Conservation (phyloP, 2,797 vertebrate species). For the Sebastes diploproa region DNA sequence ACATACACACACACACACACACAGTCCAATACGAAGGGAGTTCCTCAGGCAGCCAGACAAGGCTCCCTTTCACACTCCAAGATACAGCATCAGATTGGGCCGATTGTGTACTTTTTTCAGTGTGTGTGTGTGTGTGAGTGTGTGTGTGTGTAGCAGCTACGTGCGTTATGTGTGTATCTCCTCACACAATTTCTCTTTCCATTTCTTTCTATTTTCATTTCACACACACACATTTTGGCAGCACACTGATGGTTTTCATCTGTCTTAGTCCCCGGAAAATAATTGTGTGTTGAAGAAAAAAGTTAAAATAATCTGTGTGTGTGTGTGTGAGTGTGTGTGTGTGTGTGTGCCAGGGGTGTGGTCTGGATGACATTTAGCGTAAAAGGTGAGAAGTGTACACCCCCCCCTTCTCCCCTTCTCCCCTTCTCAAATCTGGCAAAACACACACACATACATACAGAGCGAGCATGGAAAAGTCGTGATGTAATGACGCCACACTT, state of each 20-base stretch:
- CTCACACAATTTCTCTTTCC: constrained; percentile 40
- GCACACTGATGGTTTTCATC: constrained; percentile 19
- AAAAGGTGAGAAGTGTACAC: constrained; percentile 80
- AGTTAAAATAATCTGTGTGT: constrained; percentile 6
- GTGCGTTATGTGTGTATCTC: constrained; percentile 25
- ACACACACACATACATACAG: constrained; percentile 52
- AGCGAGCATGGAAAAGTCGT: constrained; percentile 79
- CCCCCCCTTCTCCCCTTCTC: constrained; percentile 11
- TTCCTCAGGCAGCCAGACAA: constrained; percentile 79
- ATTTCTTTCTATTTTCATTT: constrained; percentile 44
- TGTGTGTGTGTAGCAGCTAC: neutral
- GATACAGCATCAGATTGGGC: constrained; percentile 71
- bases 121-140: constrained; percentile 8
- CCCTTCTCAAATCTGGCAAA: constrained; percentile 40
- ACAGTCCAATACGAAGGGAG: constrained; percentile 66
- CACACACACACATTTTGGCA: constrained; percentile 32
- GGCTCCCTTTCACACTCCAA: constrained; percentile 76
- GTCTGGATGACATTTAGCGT: constrained; percentile 80
- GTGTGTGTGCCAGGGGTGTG: constrained; percentile 61
- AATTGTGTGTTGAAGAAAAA: neutral
- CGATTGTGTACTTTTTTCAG: constrained; percentile 49
- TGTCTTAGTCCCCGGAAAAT: constrained; percentile 39
- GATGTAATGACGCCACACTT: constrained; percentile 71
- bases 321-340: neutral
- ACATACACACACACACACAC: constrained; percentile 38